Percentiles rank a stretch among this genome's conserved stretches.
phyloP scores from a whole-genome alignment of 2,113 vertebrate genomes.

The Mastomys coucha region DNA sequence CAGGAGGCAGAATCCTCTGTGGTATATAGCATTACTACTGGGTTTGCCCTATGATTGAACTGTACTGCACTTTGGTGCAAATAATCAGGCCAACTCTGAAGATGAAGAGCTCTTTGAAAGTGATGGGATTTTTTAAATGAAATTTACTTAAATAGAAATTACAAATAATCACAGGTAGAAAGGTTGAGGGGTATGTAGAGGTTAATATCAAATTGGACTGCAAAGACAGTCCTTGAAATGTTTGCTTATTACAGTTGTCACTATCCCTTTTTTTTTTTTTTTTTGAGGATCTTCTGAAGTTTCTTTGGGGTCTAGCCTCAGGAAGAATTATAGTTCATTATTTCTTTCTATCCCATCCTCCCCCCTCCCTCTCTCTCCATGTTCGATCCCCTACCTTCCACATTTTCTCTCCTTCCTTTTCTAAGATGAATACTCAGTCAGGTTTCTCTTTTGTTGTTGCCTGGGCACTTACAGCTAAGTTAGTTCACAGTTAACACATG shows the following conservation, averaged over 20 bases:
- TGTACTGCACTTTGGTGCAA: constrained; percentile 15
- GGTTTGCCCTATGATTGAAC: constrained; percentile 1
- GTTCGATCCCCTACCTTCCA: not conserved
- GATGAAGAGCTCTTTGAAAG: not conserved
- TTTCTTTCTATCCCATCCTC: not conserved
- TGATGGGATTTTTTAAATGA: not conserved
- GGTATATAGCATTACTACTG: not conserved
- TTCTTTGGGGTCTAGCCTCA: constrained; percentile 7
- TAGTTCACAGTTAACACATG: not conserved
- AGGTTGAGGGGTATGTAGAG: constrained; percentile 27
- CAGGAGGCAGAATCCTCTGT: not conserved
- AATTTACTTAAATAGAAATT: constrained; percentile 63
- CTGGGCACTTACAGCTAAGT: not conserved
- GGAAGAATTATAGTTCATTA: not conserved
- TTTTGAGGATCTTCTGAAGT: not conserved
- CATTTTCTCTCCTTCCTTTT: not conserved
- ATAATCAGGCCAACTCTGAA: constrained; percentile 27
- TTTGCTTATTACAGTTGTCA: not conserved
- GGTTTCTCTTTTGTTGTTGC: not conserved
- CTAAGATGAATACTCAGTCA: not conserved
- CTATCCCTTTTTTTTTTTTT: constrained; percentile 2
- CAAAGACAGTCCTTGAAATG: constrained; percentile 11
- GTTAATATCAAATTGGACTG: not conserved
- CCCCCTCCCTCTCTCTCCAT: not conserved
- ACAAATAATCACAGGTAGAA: constrained; percentile 14